These are phyloP conservation scores for Aramus guarauna DNA, from an alignment of 2,113 vertebrate species.

Conservation along the genomic window DNA sequence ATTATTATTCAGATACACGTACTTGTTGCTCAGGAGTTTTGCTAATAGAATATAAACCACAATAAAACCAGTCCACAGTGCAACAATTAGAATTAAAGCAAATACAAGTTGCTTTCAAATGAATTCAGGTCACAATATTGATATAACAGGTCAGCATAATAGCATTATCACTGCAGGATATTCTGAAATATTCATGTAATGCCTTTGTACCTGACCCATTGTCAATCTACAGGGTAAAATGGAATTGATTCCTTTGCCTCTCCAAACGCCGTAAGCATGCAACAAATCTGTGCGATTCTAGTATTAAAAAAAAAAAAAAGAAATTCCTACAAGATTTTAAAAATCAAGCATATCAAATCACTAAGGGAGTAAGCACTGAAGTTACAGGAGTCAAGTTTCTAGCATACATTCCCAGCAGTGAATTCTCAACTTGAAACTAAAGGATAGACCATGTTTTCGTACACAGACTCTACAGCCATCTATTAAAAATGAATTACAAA, in stretches of 20 bases:
- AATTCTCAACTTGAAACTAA: neutral
- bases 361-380: neutral
- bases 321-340: neutral
- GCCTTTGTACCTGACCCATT: neutral
- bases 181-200: neutral
- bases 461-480: neutral
- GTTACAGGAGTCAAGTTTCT: neutral
- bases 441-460: neutral
- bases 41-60: neutral
- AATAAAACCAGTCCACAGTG: neutral
- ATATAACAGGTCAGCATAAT: neutral
- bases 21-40: neutral
- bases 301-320: neutral
- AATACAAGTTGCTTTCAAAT: neutral
- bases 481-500: neutral
- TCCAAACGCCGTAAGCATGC: fast-evolving
- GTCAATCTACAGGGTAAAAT: neutral
- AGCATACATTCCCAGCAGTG: neutral
- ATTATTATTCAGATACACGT: neutral
- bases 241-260: neutral
- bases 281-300: neutral
- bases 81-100: neutral
- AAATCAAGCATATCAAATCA: neutral
- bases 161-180: neutral
- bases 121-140: neutral